Evolutionary conservation across 2,113 vertebrate genomes (phyloP), one percentile per base, ranked within the genome.

Genomic region (Suncus etruscus): DNA sequence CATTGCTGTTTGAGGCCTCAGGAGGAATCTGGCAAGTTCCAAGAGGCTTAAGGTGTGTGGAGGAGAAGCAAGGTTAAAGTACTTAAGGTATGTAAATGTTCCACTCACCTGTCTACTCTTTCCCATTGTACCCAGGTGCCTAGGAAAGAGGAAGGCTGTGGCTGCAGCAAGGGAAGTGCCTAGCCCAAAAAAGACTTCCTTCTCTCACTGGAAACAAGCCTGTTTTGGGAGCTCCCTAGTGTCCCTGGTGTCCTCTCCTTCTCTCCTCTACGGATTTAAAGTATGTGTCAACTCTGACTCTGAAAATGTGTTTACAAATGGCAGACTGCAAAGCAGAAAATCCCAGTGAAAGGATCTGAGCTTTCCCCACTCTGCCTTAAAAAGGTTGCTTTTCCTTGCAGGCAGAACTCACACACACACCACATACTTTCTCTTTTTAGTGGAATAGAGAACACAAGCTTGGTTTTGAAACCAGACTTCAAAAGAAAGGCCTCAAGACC

Each of bases 31-130:
- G 32, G 69, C 1, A 3, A 39, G 27, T 11, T 51, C 50, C 1
- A 3, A 25, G 47, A 5, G 29, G 47, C 72, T 31, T 0, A 0
- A 2, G 12, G 39, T 0, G 24, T 24, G 12, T 15, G 3, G 27
- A 47, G 3, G 27, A 47, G 22, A n/a, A 48, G 47, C 27, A 68
- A 4, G 54, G 50, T n/a, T 73, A 48, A 45, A 81, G 68, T 3
- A 2, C 87, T 86, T 32, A 25, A 27, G n/a, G 3, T 48, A 22
- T 69, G 77, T 5, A 39, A 39, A 39, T 39, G 3, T 39, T 39
- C 5, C 5, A 39, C 39, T 39, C 39, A 39, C 39, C 39, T 39
- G 3, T 39, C 39, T 39, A 39, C 39, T 39, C 3, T 39, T 39
- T 39, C 39, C 39, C 39, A 39, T 39, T 5, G 3, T 31, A 15